Evolutionary conservation across 2,888 invertebrate genomes (phyloP).

Genomic region (Lacanobia wlatinum): DNA sequence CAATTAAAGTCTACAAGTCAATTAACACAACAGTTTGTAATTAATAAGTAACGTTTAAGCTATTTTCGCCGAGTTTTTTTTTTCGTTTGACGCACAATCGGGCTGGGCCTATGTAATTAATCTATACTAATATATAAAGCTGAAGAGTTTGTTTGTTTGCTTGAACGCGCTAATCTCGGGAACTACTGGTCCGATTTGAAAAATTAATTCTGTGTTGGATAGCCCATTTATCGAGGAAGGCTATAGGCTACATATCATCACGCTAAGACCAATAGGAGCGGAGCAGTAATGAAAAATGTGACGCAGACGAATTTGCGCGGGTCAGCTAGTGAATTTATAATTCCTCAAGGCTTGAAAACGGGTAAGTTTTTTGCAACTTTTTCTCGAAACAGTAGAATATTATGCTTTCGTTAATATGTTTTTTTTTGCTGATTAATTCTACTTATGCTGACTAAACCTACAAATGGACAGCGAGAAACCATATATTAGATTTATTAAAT

Average conservation of each 20-base stretch:
- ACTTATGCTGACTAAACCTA: neutral
- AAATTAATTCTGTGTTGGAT: too few relatives aligned
- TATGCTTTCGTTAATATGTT: neutral
- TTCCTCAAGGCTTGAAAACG: constrained; percentile 6
- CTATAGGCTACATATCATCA: too few relatives aligned
- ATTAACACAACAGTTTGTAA: constrained; percentile 52
- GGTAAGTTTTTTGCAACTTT: neutral
- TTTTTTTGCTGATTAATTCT: neutral
- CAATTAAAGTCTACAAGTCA: constrained; percentile 55
- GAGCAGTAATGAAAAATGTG: too few relatives aligned
- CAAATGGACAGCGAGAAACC: neutral
- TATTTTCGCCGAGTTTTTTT: constrained; percentile 14
- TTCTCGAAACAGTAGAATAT: constrained; percentile 8
- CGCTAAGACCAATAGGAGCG: too few relatives aligned
- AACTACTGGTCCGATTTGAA: too few relatives aligned
- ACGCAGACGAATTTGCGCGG: too few relatives aligned
- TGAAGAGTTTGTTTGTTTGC: too few relatives aligned
- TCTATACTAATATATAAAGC: too few relatives aligned
- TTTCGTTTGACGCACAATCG: constrained; percentile 11
- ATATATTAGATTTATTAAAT: neutral
- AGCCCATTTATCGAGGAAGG: too few relatives aligned
- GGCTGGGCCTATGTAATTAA: constrained; percentile 26
- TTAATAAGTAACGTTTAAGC: constrained; percentile 48
- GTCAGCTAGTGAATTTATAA: constrained; percentile 44
- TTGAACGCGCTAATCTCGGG: too few relatives aligned